Percentiles rank a stretch among this genome's conserved stretches.
Evolutionary conservation across 2,888 invertebrate species (phyloP).

Genomic region (Drosophila kambysellisi): DNA sequence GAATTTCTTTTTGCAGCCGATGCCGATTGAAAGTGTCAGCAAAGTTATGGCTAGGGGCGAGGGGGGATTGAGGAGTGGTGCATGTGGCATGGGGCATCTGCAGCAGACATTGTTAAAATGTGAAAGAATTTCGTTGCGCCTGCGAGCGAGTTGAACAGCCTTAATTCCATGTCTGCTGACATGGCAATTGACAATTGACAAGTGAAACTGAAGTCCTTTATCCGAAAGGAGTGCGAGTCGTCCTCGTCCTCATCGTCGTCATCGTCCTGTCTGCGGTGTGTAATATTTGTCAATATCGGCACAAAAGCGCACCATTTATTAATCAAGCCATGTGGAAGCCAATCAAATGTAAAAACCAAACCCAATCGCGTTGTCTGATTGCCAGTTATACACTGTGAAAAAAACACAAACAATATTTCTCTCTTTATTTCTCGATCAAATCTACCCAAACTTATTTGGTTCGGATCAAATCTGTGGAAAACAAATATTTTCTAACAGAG

Average conservation of each 20-base stretch:
- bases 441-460: not conserved
- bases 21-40: conserved; percentile 71
- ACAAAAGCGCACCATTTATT: conserved; percentile 71
- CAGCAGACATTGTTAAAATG: conserved; percentile 56
- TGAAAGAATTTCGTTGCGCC: conserved; percentile 59
- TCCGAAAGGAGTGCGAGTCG: not conserved
- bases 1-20: conserved; percentile 17
- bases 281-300: conserved; percentile 56
- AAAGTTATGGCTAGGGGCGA: not conserved
- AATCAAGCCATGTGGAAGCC: conserved; percentile 68
- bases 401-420: not conserved
- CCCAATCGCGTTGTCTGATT: conserved; percentile 37
- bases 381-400: conserved; percentile 6
- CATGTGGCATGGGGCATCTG: not conserved
- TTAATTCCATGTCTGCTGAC: conserved; percentile 69
- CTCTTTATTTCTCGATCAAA: not conserved
- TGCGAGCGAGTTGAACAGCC: conserved; percentile 53
- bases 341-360: conserved; percentile 50
- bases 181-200: conserved; percentile 63
- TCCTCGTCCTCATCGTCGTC: not conserved
- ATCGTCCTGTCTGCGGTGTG: conserved; percentile 3
- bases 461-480: not conserved
- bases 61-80: not conserved
- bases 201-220: conserved; percentile 25
- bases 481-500: not conserved